phyloP scores from a whole-genome alignment of 2,113 vertebrate species.

The Balaeniceps rex region DNA sequence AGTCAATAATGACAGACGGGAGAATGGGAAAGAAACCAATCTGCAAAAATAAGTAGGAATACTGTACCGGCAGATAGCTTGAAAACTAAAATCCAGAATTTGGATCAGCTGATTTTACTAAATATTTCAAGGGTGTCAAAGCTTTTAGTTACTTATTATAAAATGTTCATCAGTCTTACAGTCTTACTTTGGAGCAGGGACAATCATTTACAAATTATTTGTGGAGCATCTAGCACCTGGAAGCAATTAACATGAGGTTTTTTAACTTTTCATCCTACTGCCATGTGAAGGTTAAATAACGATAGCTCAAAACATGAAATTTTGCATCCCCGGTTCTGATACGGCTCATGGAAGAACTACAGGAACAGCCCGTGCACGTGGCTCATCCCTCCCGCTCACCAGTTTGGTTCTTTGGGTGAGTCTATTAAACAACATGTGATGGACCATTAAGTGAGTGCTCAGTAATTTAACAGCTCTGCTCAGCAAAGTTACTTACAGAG shows the following conservation, averaged over 20 bases:
- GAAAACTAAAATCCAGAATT: not conserved
- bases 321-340: not conserved
- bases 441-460: not conserved
- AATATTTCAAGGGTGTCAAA: not conserved
- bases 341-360: not conserved
- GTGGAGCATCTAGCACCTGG: not conserved
- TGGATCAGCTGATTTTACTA: not conserved
- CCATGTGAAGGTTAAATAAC: not conserved
- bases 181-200: not conserved
- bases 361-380: not conserved
- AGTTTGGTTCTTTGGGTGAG: not conserved
- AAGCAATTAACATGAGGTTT: not conserved
- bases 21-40: not conserved
- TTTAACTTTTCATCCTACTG: not conserved
- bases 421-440: not conserved
- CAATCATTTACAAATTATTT: not conserved
- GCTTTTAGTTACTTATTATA: not conserved
- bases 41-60: not conserved
- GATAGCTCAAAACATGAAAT: not conserved
- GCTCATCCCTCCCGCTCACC: not conserved
- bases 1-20: not conserved
- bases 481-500: not conserved
- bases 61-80: not conserved
- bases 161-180: not conserved
- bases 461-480: not conserved